Evolutionary conservation across 2,797 vertebrate genomes (phyloP).

Genomic region (Sebastes iracundus): DNA sequence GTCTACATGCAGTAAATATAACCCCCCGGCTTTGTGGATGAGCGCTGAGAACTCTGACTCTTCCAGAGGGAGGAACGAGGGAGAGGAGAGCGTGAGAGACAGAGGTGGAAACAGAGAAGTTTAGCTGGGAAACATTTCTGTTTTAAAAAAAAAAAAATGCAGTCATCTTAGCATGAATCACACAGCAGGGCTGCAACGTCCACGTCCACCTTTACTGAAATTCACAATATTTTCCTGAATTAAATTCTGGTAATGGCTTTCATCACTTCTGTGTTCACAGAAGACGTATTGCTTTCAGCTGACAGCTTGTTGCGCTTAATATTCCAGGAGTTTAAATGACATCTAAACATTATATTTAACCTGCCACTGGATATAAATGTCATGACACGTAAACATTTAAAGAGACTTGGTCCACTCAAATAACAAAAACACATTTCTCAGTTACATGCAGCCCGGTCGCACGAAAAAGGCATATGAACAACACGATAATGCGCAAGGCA

Average conservation of each 20-base stretch:
- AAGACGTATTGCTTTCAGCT: slow-evolving; percentile 1
- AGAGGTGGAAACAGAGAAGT: slow-evolving; percentile 14
- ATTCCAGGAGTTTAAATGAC: background rate
- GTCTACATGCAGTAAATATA: slow-evolving; percentile 85
- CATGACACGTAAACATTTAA: background rate
- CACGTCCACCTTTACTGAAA: background rate
- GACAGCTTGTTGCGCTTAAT: background rate
- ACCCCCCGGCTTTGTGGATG: slow-evolving; percentile 54
- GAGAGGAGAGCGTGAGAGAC: slow-evolving; percentile 47
- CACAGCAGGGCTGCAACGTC: background rate
- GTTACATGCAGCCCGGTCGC: too few species aligned
- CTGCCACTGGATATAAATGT: background rate
- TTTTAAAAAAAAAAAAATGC: background rate
- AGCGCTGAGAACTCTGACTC: slow-evolving; percentile 35
- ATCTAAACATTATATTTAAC: background rate
- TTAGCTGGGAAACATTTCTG: slow-evolving; percentile 18
- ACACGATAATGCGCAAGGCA: too few species aligned
- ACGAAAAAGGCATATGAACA: too few species aligned
- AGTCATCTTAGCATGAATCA: slow-evolving; percentile 26
- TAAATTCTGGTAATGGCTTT: slow-evolving; percentile 15
- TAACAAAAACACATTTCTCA: background rate
- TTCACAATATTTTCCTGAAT: slow-evolving; percentile 41
- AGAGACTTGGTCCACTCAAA: background rate
- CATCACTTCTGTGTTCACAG: background rate
- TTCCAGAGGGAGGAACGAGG: slow-evolving; percentile 31